phyloP scores from a whole-genome alignment of 2,797 vertebrate genomes.

The Atherinosoma microstoma region DNA sequence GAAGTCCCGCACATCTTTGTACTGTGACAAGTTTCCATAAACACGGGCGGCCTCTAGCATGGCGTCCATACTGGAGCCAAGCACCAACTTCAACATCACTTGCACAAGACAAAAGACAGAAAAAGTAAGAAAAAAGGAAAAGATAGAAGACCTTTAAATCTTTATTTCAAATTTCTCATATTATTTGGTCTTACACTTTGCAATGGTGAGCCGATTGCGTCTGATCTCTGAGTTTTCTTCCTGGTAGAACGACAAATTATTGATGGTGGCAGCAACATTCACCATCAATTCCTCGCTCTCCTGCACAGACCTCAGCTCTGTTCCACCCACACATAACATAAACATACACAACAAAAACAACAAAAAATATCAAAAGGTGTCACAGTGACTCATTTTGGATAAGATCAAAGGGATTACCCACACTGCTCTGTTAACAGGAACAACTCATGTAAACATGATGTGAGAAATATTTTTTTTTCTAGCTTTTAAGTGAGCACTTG shows the following conservation, averaged over 20 bases:
- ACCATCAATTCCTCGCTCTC: conserved; percentile 91
- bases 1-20: conserved; percentile 88
- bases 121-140: not conserved
- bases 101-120: not conserved
- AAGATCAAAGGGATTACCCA: not conserved
- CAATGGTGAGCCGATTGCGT: conserved; percentile 80
- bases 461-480: not conserved
- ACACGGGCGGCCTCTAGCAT: conserved; percentile 92
- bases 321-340: conserved; percentile 35
- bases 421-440: not conserved
- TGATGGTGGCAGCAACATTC: conserved; percentile 88
- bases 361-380: not conserved
- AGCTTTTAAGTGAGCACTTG: not conserved
- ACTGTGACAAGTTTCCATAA: conserved; percentile 93
- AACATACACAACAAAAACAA: not conserved
- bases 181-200: conserved; percentile 81
- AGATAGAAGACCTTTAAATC: not conserved
- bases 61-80: conserved; percentile 88
- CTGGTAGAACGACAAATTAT: conserved; percentile 95
- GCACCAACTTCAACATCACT: conserved; percentile 91
- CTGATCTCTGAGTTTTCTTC: conserved; percentile 83
- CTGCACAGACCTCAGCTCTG: conserved; percentile 87
- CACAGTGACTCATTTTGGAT: conserved; percentile 2
- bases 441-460: not conserved
- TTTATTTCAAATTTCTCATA: not conserved